phyloP scores from a whole-genome alignment of 2,797 vertebrate species.

The Lagocephalus sceleratus region DNA sequence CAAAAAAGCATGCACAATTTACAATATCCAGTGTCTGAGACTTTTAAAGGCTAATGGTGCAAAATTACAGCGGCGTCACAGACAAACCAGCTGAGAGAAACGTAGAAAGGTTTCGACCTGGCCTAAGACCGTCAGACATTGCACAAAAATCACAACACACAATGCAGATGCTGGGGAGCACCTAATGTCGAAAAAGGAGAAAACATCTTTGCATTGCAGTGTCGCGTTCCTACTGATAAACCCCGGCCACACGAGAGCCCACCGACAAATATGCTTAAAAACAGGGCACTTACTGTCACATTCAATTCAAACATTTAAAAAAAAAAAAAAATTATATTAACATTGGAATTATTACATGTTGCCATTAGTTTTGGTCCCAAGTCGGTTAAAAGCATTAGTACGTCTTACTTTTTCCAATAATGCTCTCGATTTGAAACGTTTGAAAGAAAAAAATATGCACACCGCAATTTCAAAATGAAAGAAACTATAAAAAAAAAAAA shows the following conservation, averaged over 20 bases:
- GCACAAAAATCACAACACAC: slow-evolving; percentile 65
- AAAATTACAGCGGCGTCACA: slow-evolving; percentile 63
- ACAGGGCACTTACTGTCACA: slow-evolving; percentile 55
- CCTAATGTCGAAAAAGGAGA: slow-evolving; percentile 29
- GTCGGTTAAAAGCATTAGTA: slow-evolving; percentile 39
- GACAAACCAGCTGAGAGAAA: slow-evolving; percentile 42
- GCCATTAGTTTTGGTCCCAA: slow-evolving; percentile 62
- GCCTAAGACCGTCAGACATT: slow-evolving; percentile 67
- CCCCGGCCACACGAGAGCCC: slow-evolving; percentile 23
- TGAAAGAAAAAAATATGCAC: background rate
- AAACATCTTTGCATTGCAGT: slow-evolving; percentile 54
- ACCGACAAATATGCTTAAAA: slow-evolving; percentile 45
- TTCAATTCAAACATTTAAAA: slow-evolving; percentile 63
- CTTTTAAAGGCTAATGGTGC: slow-evolving; percentile 65
- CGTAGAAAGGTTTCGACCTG: slow-evolving; percentile 25
- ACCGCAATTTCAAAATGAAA: slow-evolving; percentile 30
- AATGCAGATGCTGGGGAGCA: slow-evolving; percentile 59
- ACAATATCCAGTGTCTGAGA: slow-evolving; percentile 77
- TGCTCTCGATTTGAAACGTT: slow-evolving; percentile 31
- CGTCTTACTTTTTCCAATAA: slow-evolving; percentile 24
- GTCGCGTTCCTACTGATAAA: slow-evolving; percentile 44
- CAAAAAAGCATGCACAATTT: slow-evolving; percentile 71
- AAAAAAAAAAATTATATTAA: slow-evolving; percentile 50
- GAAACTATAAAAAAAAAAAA: slow-evolving; percentile 16
- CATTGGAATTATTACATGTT: slow-evolving; percentile 24